phyloP scores from a whole-genome alignment of 2,113 vertebrate species.

The Tetraodon nigroviridis region DNA sequence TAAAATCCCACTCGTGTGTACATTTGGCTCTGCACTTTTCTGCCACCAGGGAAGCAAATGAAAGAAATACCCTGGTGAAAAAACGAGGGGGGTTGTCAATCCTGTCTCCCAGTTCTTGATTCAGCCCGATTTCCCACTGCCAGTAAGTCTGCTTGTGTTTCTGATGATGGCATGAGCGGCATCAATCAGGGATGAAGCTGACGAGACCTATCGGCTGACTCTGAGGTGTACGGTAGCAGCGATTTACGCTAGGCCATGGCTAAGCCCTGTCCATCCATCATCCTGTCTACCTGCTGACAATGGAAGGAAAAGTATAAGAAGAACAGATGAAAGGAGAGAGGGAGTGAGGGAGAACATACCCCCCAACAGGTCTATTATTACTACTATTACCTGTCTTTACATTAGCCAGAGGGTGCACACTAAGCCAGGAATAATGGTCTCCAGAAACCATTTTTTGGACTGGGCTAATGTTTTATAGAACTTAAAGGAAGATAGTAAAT shows the following conservation, averaged over 20 bases:
- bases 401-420: slow-evolving; percentile 30
- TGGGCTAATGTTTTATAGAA: slow-evolving; percentile 39
- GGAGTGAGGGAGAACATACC: slow-evolving; percentile 26
- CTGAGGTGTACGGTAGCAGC: slow-evolving; percentile 32
- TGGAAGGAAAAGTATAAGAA: slow-evolving; percentile 40
- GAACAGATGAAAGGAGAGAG: slow-evolving; percentile 24
- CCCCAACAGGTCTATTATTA: slow-evolving; percentile 58
- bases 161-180: slow-evolving; percentile 54
- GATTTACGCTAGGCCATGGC: slow-evolving; percentile 26
- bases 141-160: slow-evolving; percentile 59
- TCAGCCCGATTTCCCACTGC: slow-evolving; percentile 48
- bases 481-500: slow-evolving; percentile 49
- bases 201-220: slow-evolving; percentile 38
- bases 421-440: slow-evolving; percentile 41
- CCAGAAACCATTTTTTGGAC: slow-evolving; percentile 54
- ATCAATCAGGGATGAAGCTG: slow-evolving; percentile 57
- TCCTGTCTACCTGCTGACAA: slow-evolving; percentile 54
- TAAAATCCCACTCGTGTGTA: slow-evolving; percentile 45
- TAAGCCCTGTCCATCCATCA: slow-evolving; percentile 58
- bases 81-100: slow-evolving; percentile 41
- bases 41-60: slow-evolving; percentile 61
- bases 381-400: slow-evolving; percentile 38
- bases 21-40: slow-evolving; percentile 40
- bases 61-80: slow-evolving; percentile 49
- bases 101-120: slow-evolving; percentile 27